Conservation (phyloP, 2,888 invertebrate genomes). For the Dyspetes luteomarginatus region DNA sequence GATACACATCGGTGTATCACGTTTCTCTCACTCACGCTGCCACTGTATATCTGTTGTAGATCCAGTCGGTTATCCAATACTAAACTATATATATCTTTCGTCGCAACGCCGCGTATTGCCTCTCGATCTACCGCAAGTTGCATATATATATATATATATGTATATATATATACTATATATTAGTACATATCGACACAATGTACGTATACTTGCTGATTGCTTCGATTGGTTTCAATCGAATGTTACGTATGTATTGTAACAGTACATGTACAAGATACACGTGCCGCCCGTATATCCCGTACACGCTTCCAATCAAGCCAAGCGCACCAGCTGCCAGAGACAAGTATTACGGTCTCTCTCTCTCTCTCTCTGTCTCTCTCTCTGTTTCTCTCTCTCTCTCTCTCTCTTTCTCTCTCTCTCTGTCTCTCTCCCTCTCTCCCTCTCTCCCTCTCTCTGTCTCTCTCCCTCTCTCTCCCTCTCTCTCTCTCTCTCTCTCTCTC, state of each 20-base stretch:
- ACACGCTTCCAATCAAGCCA: conserved; percentile 59
- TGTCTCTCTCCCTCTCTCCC: neutral
- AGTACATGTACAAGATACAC: conserved; percentile 21
- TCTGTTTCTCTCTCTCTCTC: neutral
- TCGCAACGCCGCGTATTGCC: conserved; percentile 18
- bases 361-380: neutral
- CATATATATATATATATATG: neutral
- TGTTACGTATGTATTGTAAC: conserved; percentile 13
- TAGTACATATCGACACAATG: neutral
- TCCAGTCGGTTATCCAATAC: conserved; percentile 12
- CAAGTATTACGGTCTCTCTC: conserved; percentile 18
- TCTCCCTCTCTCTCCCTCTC: no score
- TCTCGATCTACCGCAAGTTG: conserved; percentile 35
- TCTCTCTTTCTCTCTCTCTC: no score
- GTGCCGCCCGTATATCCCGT: conserved; percentile 47
- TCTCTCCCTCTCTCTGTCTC: neutral
- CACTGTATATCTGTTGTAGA: no score
- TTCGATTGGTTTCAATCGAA: conserved; percentile 62
- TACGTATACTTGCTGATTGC: conserved; percentile 54
- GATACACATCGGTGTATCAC: conserved; percentile 34
- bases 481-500: neutral
- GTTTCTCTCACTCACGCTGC: conserved; percentile 1
- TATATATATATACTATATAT: no score
- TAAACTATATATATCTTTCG: conserved; percentile 13
- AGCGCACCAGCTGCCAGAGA: conserved; percentile 42